Conservation (phyloP, 2,888 invertebrate genomes). For the Aleiodes leptofemur region DNA sequence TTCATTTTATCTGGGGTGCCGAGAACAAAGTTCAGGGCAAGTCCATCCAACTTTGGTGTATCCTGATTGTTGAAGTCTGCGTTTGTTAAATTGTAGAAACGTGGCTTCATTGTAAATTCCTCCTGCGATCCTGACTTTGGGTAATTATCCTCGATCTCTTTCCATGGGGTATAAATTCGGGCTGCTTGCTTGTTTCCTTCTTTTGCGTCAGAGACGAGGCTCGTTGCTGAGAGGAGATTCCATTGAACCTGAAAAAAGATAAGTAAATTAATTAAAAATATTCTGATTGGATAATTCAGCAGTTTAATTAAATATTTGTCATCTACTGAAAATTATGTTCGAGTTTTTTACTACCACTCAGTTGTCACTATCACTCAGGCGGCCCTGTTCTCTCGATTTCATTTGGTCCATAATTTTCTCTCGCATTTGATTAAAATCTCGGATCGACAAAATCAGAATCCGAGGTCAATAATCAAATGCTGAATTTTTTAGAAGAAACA, state of each 20-base stretch:
- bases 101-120: conserved; percentile 86
- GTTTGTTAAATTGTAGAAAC: conserved; percentile 92
- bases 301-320: background rate
- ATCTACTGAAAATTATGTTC: conserved; percentile 58
- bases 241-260: conserved; percentile 80
- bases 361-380: conserved; percentile 69
- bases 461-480: conserved; percentile 49
- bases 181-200: conserved; percentile 76
- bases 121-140: conserved; percentile 80
- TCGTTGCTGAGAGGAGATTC: conserved; percentile 85
- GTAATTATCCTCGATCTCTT: conserved; percentile 86
- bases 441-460: background rate
- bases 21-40: conserved; percentile 95
- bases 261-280: conserved; percentile 47
- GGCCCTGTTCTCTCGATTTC: conserved; percentile 72
- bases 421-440: conserved; percentile 63
- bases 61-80: conserved; percentile 86
- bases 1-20: conserved; percentile 94
- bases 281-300: background rate
- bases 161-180: conserved; percentile 83
- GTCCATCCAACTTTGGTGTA: conserved; percentile 93
- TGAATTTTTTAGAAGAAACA: background rate
- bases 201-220: conserved; percentile 79
- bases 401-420: conserved; percentile 58
- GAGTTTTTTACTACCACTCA: conserved; percentile 74